Evolutionary conservation across 2,797 vertebrate species (phyloP).

Genomic region (Vespertilio murinus): DNA sequence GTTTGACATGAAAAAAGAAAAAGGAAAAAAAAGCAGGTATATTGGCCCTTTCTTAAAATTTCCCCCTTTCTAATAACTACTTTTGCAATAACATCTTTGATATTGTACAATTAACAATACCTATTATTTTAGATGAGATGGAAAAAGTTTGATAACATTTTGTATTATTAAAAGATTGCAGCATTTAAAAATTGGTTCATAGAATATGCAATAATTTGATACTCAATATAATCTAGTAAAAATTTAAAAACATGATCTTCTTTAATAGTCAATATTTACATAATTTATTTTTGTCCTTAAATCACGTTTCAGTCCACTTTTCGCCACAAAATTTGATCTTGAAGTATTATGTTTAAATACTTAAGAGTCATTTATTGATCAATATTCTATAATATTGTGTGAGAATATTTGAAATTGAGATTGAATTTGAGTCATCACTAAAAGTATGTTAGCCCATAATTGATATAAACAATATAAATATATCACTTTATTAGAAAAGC

Average conservation of each 20-base stretch:
- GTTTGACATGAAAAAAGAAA: not conserved
- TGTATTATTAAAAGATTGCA: not conserved
- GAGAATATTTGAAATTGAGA: not conserved
- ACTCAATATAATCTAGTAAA: not conserved
- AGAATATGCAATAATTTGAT: not conserved
- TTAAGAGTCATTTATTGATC: constrained; percentile 8
- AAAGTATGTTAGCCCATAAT: not conserved
- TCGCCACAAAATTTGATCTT: not conserved
- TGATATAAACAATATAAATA: not conserved
- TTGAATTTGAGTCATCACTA: constrained; percentile 28
- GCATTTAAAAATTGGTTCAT: not conserved
- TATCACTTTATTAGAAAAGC: not conserved
- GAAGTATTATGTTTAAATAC: not conserved
- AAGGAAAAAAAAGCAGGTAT: not conserved
- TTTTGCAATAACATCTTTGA: not conserved
- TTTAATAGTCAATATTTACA: not conserved
- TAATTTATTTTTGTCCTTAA: not conserved
- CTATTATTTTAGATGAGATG: not conserved
- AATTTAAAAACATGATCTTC: not conserved
- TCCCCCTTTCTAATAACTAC: not conserved
- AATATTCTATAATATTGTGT: not conserved
- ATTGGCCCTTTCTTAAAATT: not conserved
- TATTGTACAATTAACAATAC: not conserved
- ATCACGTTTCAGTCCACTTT: not conserved
- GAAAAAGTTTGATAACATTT: not conserved